phyloP scores from a whole-genome alignment of 2,113 vertebrate species.

The Numenius arquata region DNA sequence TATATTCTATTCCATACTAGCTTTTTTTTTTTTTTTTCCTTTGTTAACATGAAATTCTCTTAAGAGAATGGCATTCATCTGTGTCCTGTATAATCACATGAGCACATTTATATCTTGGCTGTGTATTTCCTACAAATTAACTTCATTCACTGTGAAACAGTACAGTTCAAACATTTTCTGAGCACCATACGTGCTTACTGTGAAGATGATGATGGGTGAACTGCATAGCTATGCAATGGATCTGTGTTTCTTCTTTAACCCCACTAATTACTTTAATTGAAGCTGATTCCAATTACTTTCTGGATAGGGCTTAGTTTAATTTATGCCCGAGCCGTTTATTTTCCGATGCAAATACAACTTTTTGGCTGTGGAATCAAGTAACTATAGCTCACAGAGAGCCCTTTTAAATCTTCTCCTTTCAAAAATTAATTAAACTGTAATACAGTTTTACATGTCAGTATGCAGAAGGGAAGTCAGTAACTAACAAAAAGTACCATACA shows the following conservation, averaged over 20 bases:
- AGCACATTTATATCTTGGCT: background rate
- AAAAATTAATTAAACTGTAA: slow-evolving; percentile 15
- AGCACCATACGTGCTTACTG: background rate
- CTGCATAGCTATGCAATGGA: background rate
- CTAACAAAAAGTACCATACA: background rate
- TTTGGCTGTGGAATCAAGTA: background rate
- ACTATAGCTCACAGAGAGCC: background rate
- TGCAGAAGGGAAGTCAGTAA: background rate
- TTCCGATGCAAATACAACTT: slow-evolving; percentile 5
- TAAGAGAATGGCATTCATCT: background rate
- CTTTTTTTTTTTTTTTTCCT: background rate
- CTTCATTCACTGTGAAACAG: background rate
- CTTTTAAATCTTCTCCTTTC: background rate
- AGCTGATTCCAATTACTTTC: background rate
- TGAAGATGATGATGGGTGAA: background rate
- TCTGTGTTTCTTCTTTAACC: background rate
- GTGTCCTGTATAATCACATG: background rate
- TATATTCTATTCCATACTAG: background rate
- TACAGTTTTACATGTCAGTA: background rate
- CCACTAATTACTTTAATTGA: slow-evolving; percentile 3
- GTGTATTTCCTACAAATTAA: background rate
- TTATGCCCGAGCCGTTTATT: background rate
- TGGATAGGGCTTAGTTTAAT: background rate
- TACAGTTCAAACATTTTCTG: background rate
- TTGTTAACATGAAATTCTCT: background rate